phyloP scores from a whole-genome alignment of 2,888 invertebrate genomes.

The Drosophila meridiana region DNA sequence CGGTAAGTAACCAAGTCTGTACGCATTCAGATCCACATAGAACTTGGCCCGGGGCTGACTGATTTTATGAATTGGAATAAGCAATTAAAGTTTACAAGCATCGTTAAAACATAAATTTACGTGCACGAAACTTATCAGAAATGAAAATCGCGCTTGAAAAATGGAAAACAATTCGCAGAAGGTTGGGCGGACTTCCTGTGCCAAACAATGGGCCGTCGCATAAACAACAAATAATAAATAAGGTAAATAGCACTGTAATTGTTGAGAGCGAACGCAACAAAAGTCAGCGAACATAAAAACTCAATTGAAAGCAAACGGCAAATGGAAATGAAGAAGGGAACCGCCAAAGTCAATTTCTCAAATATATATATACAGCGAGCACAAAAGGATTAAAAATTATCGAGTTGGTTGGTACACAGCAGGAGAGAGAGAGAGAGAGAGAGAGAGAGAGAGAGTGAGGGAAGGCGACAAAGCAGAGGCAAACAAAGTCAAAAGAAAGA shows the following conservation, averaged over 20 bases:
- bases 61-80: slow-evolving; percentile 39
- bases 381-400: slow-evolving; percentile 72
- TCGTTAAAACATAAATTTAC: slow-evolving; percentile 62
- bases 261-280: slow-evolving; percentile 45
- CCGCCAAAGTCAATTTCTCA: slow-evolving; percentile 68
- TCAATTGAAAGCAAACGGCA: slow-evolving; percentile 56
- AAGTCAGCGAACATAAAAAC: slow-evolving; percentile 53
- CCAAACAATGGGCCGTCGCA: slow-evolving; percentile 47
- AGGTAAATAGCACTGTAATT: slow-evolving; percentile 69
- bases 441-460: background rate
- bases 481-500: slow-evolving; percentile 29
- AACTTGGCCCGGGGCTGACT: slow-evolving; percentile 20
- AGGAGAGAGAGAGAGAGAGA: background rate
- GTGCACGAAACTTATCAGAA: slow-evolving; percentile 64
- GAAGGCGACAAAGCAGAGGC: background rate
- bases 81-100: slow-evolving; percentile 64
- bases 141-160: slow-evolving; percentile 59
- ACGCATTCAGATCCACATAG: slow-evolving; percentile 2
- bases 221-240: slow-evolving; percentile 66
- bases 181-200: background rate
- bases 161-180: slow-evolving; percentile 30
- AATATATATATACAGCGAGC: slow-evolving; percentile 50
- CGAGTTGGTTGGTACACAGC: background rate
- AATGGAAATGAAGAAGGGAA: slow-evolving; percentile 30
- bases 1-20: slow-evolving; percentile 86